Evolutionary conservation across 1,140 invertebrate genomes (phyloP), one percentile per base, ranked within the genome.

Genomic region (Helicoverpa armigera): DNA sequence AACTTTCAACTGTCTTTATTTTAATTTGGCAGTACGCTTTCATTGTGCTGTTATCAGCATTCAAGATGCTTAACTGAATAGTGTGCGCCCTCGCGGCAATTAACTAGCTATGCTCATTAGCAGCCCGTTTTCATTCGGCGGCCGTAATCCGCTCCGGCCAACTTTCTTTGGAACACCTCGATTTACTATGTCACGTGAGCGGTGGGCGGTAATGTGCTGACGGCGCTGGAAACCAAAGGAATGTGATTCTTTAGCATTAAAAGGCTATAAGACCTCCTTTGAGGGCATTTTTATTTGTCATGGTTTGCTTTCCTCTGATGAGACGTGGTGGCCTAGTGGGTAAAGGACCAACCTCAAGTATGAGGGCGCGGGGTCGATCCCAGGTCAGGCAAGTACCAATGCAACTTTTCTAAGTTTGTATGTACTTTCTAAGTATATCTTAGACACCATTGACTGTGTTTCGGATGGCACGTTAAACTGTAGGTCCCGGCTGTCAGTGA

Each of bases 51-150:
- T 87, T 90, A 90, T 91, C 87, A 87, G 86, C 80, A 87, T 86
- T 85, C 80, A 85, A 85, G 60, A 82, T 82, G 63, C 73, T 43
- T 82, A 87, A 86, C 72, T 86, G 85, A 89, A 90, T 86, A 86
- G 87, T 85, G 78, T 67, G 85, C 79, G 70, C 81, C 85, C 83
- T 80, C 77, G 76, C 80, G 77, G 85, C 86, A 90, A 91, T 92
- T 91, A 92, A 91, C 87, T 89, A 73, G 86, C 86, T 83, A 85
- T 87, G 84, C 88, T 92, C 90, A 92, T 91, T 91, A 91, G 87
- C 88, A 91, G 85, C 61, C 83, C 86, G 88, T 91, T 91, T 87
- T 89, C 88, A 91, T 92, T 91, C 90, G 83, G 82, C 63, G 80
- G 70, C 83, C 88, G 89, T 88, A 91, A 91, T 88, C 88, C 85